A percentile compares a stretch with the other conserved stretches of the same genome.
Evolutionary conservation across 2,113 vertebrate genomes (phyloP).

Genomic region (Colinus virginianus): DNA sequence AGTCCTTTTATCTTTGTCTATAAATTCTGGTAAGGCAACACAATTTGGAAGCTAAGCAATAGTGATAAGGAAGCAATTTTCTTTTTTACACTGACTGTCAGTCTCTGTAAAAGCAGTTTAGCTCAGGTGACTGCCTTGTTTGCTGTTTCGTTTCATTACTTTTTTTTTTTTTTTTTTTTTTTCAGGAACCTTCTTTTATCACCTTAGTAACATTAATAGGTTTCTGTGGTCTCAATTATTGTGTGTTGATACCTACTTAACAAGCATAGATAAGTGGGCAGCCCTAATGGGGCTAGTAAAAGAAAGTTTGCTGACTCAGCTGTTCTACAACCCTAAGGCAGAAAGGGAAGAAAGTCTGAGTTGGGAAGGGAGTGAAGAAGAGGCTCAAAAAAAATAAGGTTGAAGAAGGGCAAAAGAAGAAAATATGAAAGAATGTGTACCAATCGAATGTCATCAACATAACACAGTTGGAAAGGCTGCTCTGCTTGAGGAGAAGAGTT

Average conservation of each 20-base stretch:
- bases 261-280: background rate
- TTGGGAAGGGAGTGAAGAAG: background rate
- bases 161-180: background rate
- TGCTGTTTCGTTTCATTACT: background rate
- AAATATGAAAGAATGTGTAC: background rate
- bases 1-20: background rate
- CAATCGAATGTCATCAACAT: background rate
- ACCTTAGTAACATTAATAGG: background rate
- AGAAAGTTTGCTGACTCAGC: background rate
- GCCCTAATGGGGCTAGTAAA: background rate
- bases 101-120: background rate
- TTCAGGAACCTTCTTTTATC: background rate
- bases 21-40: background rate
- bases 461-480: background rate
- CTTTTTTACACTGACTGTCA: background rate
- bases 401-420: background rate
- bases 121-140: background rate
- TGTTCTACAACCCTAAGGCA: background rate
- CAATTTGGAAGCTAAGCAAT: background rate
- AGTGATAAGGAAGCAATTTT: background rate
- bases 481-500: conserved; percentile 17
- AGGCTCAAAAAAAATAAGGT: background rate
- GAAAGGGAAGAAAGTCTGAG: background rate
- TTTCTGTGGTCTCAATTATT: background rate
- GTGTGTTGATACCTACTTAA: background rate